phyloP scores from a whole-genome alignment of 2,888 invertebrate species.

The Drymonia ruficornis region DNA sequence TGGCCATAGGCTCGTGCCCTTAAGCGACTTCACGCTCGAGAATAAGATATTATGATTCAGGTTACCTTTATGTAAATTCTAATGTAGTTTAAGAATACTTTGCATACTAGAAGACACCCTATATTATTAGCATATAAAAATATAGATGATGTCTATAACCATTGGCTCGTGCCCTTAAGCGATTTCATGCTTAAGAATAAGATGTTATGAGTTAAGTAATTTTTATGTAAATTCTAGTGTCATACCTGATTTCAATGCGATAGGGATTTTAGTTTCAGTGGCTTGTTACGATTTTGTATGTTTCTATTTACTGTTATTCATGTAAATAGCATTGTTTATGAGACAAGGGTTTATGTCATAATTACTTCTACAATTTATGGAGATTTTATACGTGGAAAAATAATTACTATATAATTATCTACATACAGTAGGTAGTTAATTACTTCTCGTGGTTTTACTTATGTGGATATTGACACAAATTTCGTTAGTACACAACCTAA shows the following conservation, averaged over 20 bases:
- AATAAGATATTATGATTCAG: neutral
- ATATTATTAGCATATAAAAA: too few relatives aligned
- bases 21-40: neutral
- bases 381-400: too few relatives aligned
- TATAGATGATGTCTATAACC: too few relatives aligned
- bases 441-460: too few relatives aligned
- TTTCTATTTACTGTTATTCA: neutral
- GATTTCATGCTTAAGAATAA: neutral
- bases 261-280: neutral
- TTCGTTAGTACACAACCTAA: too few relatives aligned
- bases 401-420: too few relatives aligned
- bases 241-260: slow-evolving; percentile 1
- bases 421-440: too few relatives aligned
- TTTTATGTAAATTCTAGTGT: slow-evolving; percentile 1
- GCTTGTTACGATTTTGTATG: neutral
- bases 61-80: slow-evolving; percentile 1
- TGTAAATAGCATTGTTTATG: neutral
- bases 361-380: too few relatives aligned
- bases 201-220: neutral
- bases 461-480: too few relatives aligned
- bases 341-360: too few relatives aligned
- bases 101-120: too few relatives aligned
- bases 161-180: neutral
- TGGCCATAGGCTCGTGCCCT: too few relatives aligned
- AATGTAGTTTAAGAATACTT: neutral